Evolutionary conservation across 2,113 vertebrate genomes (phyloP).

Genomic region (Fregetta grallaria): DNA sequence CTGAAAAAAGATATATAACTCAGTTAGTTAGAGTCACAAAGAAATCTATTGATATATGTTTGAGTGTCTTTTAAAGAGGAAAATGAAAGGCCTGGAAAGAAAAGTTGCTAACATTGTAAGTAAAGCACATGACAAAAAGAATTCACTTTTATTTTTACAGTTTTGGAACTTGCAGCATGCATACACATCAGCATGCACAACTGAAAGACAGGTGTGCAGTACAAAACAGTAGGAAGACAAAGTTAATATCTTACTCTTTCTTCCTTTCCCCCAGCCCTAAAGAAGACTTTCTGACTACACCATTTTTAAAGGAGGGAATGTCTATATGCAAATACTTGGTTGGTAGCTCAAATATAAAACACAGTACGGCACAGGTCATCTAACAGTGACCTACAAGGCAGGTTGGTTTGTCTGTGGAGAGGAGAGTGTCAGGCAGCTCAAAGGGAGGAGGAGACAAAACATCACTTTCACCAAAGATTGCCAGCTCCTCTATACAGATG

Average conservation of each 20-base stretch:
- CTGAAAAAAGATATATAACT: slow-evolving; percentile 24
- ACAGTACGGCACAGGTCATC: background rate
- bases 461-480: background rate
- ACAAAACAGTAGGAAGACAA: background rate
- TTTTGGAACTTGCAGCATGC: slow-evolving; percentile 29
- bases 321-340: background rate
- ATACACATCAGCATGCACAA: background rate
- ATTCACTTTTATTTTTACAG: slow-evolving; percentile 3
- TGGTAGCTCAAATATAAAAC: background rate
- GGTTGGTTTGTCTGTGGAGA: background rate
- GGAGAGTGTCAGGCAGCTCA: background rate
- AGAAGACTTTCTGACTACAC: background rate
- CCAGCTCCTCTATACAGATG: background rate
- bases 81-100: background rate
- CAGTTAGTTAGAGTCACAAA: slow-evolving; percentile 69
- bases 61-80: slow-evolving; percentile 43
- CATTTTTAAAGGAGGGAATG: background rate
- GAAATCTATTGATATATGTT: slow-evolving; percentile 72
- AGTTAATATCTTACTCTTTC: background rate
- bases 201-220: background rate
- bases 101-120: slow-evolving; percentile 53
- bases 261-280: background rate
- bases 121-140: slow-evolving; percentile 51
- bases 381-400: background rate
- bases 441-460: background rate